A percentile compares a stretch with the other conserved stretches of the same genome.
Conservation (phyloP, 30 jellyfish, hydroid and myxozoan species). For the Hydractinia echinata region DNA sequence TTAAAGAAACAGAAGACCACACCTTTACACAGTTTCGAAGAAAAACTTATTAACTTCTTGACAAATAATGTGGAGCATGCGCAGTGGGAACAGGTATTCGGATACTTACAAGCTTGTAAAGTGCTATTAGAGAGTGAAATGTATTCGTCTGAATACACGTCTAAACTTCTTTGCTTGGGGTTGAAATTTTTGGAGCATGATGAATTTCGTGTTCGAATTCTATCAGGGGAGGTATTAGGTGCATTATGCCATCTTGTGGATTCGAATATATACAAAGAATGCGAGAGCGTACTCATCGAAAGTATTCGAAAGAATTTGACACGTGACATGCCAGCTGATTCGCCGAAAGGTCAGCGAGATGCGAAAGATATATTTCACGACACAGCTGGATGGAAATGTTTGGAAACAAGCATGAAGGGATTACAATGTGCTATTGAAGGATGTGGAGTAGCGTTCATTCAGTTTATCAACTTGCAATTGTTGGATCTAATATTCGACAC, state of each 20-base stretch:
- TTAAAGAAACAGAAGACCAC: slow-evolving; percentile 15
- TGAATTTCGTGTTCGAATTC: slow-evolving; percentile 88
- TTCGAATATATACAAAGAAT: slow-evolving; percentile 49
- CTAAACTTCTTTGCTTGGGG: slow-evolving; percentile 24
- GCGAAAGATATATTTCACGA: slow-evolving; percentile 91
- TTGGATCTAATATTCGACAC: slow-evolving; percentile 76
- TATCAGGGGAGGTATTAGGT: slow-evolving; percentile 92
- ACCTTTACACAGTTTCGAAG: slow-evolving; percentile 20
- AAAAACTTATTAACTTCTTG: not conserved
- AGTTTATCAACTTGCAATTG: slow-evolving; percentile 51
- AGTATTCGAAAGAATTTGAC: slow-evolving; percentile 69
- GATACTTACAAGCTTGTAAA: slow-evolving; percentile 66
- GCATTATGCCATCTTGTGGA: slow-evolving; percentile 61
- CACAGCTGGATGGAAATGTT: slow-evolving; percentile 96
- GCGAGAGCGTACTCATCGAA: slow-evolving; percentile 50
- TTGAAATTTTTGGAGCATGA: slow-evolving; percentile 47
- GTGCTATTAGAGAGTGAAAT: slow-evolving; percentile 29
- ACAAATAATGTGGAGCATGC: slow-evolving; percentile 8
- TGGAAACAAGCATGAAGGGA: slow-evolving; percentile 98
- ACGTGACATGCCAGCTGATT: slow-evolving; percentile 67
- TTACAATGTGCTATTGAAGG: slow-evolving; percentile 85
- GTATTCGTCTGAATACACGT: slow-evolving; percentile 27
- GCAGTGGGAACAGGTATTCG: slow-evolving; percentile 77
- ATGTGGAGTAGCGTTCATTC: slow-evolving; percentile 66
- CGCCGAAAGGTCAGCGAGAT: slow-evolving; percentile 32